phyloP scores from a whole-genome alignment of 2,888 invertebrate genomes.

The Romanomermis culicivorax region DNA sequence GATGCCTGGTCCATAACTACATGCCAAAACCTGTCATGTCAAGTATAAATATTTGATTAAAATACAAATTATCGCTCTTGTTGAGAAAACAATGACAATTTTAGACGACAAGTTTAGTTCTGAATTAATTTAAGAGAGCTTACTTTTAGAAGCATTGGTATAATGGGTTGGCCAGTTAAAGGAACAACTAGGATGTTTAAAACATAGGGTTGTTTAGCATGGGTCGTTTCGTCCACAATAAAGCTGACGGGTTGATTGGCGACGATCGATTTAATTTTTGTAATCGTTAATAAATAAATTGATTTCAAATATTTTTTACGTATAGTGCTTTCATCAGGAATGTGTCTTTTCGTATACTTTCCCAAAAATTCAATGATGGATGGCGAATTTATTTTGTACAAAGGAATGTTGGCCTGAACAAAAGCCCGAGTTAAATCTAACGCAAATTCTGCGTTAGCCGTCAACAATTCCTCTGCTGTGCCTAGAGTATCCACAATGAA shows the following conservation, averaged over 20 bases:
- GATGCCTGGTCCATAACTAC: neutral
- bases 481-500: neutral
- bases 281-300: neutral
- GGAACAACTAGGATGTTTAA: neutral
- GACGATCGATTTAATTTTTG: neutral
- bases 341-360: neutral
- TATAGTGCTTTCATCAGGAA: constrained; percentile 2
- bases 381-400: neutral
- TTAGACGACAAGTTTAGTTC: no score
- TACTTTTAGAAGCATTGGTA: neutral
- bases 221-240: neutral
- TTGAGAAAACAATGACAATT: no score
- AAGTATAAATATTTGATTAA: no score
- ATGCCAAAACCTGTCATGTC: neutral
- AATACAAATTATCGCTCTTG: no score
- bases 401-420: neutral
- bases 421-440: neutral
- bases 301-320: neutral
- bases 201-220: neutral
- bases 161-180: neutral
- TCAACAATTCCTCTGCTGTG: neutral
- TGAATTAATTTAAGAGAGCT: no score
- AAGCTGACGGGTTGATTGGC: neutral
- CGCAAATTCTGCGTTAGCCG: neutral
- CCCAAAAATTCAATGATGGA: neutral